A percentile compares a stretch with the other conserved stretches of the same genome.
These are phyloP conservation scores for Papilio helenus DNA, from an alignment of 1,140 invertebrate genomes.

Conservation along the genomic window DNA sequence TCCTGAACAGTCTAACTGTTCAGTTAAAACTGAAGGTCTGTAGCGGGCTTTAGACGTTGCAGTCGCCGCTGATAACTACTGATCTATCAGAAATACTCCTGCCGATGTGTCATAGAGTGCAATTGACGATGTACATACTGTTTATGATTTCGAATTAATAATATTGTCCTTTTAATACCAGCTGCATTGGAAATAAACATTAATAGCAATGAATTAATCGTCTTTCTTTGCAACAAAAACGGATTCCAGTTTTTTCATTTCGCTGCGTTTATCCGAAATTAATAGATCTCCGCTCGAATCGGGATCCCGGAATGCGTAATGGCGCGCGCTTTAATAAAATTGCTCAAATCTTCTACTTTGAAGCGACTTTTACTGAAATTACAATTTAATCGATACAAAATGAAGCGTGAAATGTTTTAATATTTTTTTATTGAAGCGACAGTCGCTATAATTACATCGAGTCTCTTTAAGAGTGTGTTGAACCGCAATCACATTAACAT, in stretches of 20 bases:
- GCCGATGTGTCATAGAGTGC: too few species aligned
- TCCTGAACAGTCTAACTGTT: too few species aligned
- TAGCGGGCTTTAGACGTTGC: too few species aligned
- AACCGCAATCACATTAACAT: too few species aligned
- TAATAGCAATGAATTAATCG: not conserved
- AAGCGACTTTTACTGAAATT: slow-evolving; percentile 22
- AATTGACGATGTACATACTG: too few species aligned
- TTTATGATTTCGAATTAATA: not conserved
- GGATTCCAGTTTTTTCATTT: slow-evolving; percentile 19
- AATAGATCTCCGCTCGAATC: slow-evolving; percentile 18
- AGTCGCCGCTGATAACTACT: too few species aligned
- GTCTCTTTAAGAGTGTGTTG: too few species aligned
- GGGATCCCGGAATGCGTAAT: slow-evolving; percentile 31
- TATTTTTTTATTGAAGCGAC: not conserved
- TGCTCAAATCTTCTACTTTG: slow-evolving; percentile 17
- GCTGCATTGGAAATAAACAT: not conserved
- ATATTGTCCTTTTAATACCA: not conserved
- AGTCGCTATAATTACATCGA: not conserved
- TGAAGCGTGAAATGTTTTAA: slow-evolving; percentile 2
- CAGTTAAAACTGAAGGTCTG: too few species aligned
- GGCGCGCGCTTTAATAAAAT: slow-evolving; percentile 22
- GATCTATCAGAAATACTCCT: too few species aligned
- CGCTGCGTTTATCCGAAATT: slow-evolving; percentile 22
- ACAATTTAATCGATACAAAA: not conserved
- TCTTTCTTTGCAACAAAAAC: not conserved